These are phyloP conservation scores for Palythoa grandis DNA, from an alignment of 92 coral and sea anemone genomes.

Conservation along the genomic window DNA sequence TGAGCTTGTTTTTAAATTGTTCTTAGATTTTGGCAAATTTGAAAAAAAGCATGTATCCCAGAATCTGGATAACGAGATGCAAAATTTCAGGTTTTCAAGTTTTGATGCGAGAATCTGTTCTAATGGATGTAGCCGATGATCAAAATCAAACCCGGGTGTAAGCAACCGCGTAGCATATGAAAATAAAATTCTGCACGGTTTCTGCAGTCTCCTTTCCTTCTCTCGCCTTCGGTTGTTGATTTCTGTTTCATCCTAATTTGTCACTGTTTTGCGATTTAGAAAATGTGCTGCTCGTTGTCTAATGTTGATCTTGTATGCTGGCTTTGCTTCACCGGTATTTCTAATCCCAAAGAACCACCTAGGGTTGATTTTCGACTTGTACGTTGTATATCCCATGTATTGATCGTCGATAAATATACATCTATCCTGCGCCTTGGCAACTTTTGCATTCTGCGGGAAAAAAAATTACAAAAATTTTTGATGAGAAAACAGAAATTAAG, in stretches of 20 bases:
- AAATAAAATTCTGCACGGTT: too few species aligned
- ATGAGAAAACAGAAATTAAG: neutral
- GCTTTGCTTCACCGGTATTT: constrained; percentile 6
- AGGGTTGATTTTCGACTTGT: neutral
- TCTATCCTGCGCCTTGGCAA: neutral
- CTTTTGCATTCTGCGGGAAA: neutral
- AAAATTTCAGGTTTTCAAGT: too few species aligned
- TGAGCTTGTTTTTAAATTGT: too few species aligned
- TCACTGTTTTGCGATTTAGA: neutral
- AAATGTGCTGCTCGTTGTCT: constrained; percentile 34
- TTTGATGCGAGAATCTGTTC: too few species aligned
- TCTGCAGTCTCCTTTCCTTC: too few species aligned
- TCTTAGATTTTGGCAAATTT: too few species aligned
- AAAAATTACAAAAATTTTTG: neutral
- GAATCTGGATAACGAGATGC: too few species aligned
- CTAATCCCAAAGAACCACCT: constrained; percentile 34
- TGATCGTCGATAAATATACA: constrained; percentile 35
- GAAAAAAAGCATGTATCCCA: too few species aligned
- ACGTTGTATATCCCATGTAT: constrained; percentile 28
- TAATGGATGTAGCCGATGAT: too few species aligned
- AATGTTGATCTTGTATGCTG: constrained; percentile 14
- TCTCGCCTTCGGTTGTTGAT: neutral
- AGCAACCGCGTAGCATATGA: too few species aligned
- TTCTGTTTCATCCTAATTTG: neutral
- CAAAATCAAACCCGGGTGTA: too few species aligned